phyloP scores from a whole-genome alignment of 2,888 invertebrate genomes.

The Halocaridina rubra region DNA sequence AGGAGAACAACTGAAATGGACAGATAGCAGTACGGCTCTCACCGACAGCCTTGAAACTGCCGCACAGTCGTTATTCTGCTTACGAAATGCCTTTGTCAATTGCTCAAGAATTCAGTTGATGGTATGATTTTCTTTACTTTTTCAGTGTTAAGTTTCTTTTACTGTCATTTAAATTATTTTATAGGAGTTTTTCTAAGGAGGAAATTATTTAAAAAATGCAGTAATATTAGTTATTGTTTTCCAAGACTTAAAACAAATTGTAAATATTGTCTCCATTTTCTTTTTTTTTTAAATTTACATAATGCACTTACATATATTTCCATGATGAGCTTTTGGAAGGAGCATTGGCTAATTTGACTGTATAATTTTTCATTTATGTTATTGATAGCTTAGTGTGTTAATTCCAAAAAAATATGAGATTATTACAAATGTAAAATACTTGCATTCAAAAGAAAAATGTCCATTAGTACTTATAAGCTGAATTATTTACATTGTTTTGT shows the following conservation, averaged over 20 bases:
- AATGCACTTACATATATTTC: too few relatives aligned
- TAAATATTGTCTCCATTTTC: neutral
- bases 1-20: constrained; percentile 17
- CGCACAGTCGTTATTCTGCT: constrained; percentile 7
- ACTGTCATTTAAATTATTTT: neutral
- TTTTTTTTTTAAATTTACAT: too few relatives aligned
- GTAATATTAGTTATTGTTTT: neutral
- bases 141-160: too few relatives aligned
- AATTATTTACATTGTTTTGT: neutral
- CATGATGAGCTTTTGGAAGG: too few relatives aligned
- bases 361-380: too few relatives aligned
- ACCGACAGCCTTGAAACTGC: constrained; percentile 2
- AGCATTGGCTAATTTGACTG: too few relatives aligned
- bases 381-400: too few relatives aligned
- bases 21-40: neutral
- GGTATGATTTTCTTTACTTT: too few relatives aligned
- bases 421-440: neutral
- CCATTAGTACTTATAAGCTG: neutral
- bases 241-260: neutral
- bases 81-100: constrained; percentile 29
- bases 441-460: neutral
- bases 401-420: neutral
- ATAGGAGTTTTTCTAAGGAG: neutral
- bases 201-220: neutral
- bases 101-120: constrained; percentile 33